These are phyloP conservation scores for Ceramica pisi DNA, from an alignment of 2,888 invertebrate genomes.

Conservation along the genomic window DNA sequence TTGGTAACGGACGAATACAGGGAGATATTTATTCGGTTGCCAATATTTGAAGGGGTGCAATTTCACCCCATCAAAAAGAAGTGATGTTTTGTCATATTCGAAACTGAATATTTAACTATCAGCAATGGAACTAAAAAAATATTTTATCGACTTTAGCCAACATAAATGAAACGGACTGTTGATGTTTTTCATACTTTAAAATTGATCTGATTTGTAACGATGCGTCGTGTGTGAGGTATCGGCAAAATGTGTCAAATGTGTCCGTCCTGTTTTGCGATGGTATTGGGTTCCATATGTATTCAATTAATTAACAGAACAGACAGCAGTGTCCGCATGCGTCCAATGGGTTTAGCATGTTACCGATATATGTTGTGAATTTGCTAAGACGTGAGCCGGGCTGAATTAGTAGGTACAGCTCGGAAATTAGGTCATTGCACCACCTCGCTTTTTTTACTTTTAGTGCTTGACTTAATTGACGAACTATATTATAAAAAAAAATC, in stretches of 20 bases:
- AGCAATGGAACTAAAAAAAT: neutral
- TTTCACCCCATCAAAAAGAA: no score
- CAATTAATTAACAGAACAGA: slow-evolving; percentile 14
- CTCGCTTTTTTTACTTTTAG: neutral
- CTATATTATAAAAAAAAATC: no score
- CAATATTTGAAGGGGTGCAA: no score
- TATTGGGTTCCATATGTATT: slow-evolving; percentile 6
- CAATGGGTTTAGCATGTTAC: neutral
- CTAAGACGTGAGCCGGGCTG: neutral
- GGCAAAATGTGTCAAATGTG: neutral
- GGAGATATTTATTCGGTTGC: neutral
- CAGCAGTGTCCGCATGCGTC: neutral
- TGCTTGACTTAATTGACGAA: slow-evolving; percentile 7
- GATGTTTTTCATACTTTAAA: neutral
- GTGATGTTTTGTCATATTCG: no score
- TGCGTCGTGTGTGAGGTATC: no score
- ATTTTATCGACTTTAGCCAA: no score
- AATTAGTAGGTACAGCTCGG: no score
- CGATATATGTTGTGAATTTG: slow-evolving; percentile 7
- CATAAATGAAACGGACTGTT: no score
- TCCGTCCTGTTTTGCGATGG: neutral
- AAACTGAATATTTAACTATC: no score
- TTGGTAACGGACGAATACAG: neutral
- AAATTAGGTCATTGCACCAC: neutral
- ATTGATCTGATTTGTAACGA: neutral